A percentile compares a stretch with the other conserved stretches of the same genome.
Evolutionary conservation across 2,113 vertebrate genomes (phyloP).

Genomic region (Catharus bicknelli): DNA sequence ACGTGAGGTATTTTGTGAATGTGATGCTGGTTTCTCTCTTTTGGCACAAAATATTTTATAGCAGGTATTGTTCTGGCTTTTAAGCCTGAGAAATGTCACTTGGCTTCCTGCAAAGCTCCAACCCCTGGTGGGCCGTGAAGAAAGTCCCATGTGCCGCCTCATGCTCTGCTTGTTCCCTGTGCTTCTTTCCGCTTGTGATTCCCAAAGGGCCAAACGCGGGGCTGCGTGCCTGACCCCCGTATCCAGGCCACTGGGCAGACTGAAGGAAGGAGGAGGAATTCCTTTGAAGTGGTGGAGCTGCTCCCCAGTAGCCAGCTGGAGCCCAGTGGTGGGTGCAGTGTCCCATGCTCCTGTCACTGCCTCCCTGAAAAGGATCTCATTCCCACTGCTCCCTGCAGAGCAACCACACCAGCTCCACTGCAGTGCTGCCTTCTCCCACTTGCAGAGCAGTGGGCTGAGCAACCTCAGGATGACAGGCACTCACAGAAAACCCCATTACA

Average conservation of each 20-base stretch:
- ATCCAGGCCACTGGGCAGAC: slow-evolving; percentile 17
- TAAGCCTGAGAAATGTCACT: background rate
- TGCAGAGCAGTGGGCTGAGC: background rate
- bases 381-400: background rate
- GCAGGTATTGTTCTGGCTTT: background rate
- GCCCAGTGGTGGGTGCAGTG: background rate
- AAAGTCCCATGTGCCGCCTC: background rate
- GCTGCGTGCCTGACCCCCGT: background rate
- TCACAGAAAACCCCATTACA: slow-evolving; percentile 14
- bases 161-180: background rate
- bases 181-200: background rate
- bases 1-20: background rate
- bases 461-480: background rate
- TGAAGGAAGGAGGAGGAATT: background rate
- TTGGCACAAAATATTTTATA: background rate
- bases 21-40: background rate
- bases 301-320: background rate
- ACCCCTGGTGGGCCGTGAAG: background rate
- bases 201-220: background rate
- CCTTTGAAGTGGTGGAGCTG: slow-evolving; percentile 33
- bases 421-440: background rate
- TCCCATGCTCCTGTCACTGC: background rate
- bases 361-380: slow-evolving; percentile 5
- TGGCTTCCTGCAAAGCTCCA: background rate
- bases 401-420: background rate